These are phyloP conservation scores for Calosoma granatense DNA, from an alignment of 1,140 invertebrate genomes.

Conservation along the genomic window DNA sequence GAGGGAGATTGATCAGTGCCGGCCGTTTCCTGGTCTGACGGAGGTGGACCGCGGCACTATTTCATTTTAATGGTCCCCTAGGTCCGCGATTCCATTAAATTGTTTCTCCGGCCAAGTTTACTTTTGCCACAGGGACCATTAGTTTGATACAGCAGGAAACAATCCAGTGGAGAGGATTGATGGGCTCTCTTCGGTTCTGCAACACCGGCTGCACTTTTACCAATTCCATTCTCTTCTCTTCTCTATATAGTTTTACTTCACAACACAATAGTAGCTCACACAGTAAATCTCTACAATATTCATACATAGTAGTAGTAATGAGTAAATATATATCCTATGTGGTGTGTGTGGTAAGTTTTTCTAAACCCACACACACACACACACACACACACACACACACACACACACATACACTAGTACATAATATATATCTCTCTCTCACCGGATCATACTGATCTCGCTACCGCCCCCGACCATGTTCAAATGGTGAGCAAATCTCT, in stretches of 20 bases:
- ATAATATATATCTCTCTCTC: too few relatives aligned
- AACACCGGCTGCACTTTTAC: constrained; percentile 6
- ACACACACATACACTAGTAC: too few relatives aligned
- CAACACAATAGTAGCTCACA: too few relatives aligned
- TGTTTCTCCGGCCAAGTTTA: constrained; percentile 35
- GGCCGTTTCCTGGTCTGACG: constrained; percentile 14
- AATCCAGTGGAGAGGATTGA: constrained; percentile 33
- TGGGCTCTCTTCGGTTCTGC: constrained; percentile 21
- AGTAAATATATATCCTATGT: too few relatives aligned
- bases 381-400: too few relatives aligned
- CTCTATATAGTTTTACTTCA: constrained; percentile 23
- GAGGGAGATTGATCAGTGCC: constrained; percentile 26
- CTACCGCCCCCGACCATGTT: background rate
- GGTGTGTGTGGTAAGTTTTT: background rate
- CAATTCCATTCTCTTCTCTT: constrained; percentile 8
- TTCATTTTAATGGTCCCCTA: constrained; percentile 39
- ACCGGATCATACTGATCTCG: too few relatives aligned
- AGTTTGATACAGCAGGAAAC: constrained; percentile 34
- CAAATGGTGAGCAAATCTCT: constrained; percentile 7
- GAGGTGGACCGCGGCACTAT: constrained; percentile 29
- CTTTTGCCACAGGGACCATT: constrained; percentile 35
- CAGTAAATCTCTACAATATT: too few relatives aligned
- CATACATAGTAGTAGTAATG: too few relatives aligned
- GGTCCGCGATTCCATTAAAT: constrained; percentile 38
- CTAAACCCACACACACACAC: too few relatives aligned